Base-by-base conservation (phyloP, 2,888 invertebrate species). In the Lasioglossum calceatum region DNA sequence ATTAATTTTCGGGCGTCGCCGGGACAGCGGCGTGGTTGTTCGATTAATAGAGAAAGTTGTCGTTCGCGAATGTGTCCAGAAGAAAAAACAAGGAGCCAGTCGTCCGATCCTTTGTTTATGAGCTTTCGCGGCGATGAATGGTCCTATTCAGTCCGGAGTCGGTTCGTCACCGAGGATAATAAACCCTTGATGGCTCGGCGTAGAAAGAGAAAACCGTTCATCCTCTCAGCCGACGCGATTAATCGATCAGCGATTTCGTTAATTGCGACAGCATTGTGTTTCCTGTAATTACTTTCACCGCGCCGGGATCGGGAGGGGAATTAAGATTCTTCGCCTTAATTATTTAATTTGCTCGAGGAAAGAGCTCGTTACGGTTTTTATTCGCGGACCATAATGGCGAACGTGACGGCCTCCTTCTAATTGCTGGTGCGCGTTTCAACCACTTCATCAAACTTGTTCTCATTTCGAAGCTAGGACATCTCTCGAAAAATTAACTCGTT, bases 11-110 rank as follows among this genome's bases (percentile, higher is more conserved):
- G 73, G 58, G 74, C 61, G 78, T 50, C 32, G 75, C 8, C 36
- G 67, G 67, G 61, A 90, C 81, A 88, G 70, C 32, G 84, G 74
- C 67, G 82, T n/a, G 79, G 76, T 83, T 83, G 82, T 85, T 83
- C 82, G 83, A 81, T 87, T 79, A 78, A 73, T 84, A 86, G 87
- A 90, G 89, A 90, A 90, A 90, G 90, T 89, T 75, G 64, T 67
- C 64, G 44, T 67, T 58, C 70, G 32, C 47, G n/a, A n/a, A 64
- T 44, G 61, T 32, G 64, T 64, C 8, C 54, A 10, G 27, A 71
- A 27, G 61, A 10, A 44, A 27, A 16, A 44, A 32, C 42, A 8
- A 47, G 19, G 58, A 77, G 76, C 67, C 61, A 36, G 50, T 82
- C 64, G 42, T 58, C 44, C 64, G 44, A n/a, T 79, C 50, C 79